Evolutionary conservation across 2,888 invertebrate genomes (phyloP), one percentile per base, ranked within the genome.

Genomic region (Cheilosia vulpina): DNA sequence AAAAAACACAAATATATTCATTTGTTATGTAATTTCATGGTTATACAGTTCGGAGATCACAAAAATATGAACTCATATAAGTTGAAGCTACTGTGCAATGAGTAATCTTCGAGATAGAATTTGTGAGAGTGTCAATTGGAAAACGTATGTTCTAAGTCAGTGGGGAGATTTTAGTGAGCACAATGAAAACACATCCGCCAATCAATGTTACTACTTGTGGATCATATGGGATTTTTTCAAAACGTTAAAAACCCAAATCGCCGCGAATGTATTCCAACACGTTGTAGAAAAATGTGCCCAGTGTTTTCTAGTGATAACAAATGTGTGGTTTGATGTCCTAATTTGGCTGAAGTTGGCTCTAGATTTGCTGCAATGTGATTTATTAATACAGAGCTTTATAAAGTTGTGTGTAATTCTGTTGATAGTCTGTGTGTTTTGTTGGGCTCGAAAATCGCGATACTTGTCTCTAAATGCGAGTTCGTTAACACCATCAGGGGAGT

Each of bases 101-200:
- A 76, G 31, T 53, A 50, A 57, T 78, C 17, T 34, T 34, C 50
- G 50, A 45, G 43, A 73, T 24, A 34, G 50, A 21, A 78, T 57
- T 55, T 85, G 85, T 62, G 50, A 66, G 27, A 76, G 17, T 72
- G 27, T 68, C 11, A 75, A 77, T 77, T 85, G 81, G 81, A 81
- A 72, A 71, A 62, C 62, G 5, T 77, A 55, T 57, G 41, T 76
- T 63, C 60, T 85, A 68, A 85, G 21, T 57, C 62, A 76, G 41
- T 45, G 47, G 52, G 62, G 38, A 27, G 65, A 79, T 45, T 15
- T 63, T 73, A 57, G 66, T 19, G 34, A 62, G 13, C 57, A 7
- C 55, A 65, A 63, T 38, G 62, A 60, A 50, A 78, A 55, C 34
- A 57, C n/a, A 57, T 13, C 45, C 38, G 45, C 47, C 6, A n/a